A percentile compares a stretch with the other conserved stretches of the same genome.
phyloP scores from a whole-genome alignment of 1,140 invertebrate species.

The Lordiphosa collinella region DNA sequence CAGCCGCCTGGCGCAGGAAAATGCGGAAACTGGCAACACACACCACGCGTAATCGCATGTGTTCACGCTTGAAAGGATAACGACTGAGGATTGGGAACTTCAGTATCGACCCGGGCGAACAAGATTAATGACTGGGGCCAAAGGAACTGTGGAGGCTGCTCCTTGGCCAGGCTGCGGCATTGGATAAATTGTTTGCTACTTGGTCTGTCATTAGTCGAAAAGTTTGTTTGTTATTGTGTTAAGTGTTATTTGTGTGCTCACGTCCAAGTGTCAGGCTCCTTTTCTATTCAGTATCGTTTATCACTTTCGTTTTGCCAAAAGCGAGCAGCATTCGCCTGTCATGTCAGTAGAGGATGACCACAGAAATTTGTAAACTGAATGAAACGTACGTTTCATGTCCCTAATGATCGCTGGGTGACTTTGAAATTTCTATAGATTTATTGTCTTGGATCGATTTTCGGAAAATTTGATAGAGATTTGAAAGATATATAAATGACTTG shows the following conservation, averaged over 20 bases:
- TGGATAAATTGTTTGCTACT: conserved; percentile 78
- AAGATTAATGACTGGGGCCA: conserved; percentile 76
- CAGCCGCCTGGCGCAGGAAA: conserved; percentile 74
- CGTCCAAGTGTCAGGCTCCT: conserved; percentile 67
- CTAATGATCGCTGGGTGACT: conserved; percentile 55
- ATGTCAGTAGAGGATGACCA: conserved; percentile 43
- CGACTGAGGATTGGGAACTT: conserved; percentile 53
- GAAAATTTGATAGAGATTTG: not conserved
- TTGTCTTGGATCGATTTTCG: conserved; percentile 5
- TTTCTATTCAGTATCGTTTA: conserved; percentile 50
- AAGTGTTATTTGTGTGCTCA: conserved; percentile 77
- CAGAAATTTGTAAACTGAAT: conserved; percentile 25
- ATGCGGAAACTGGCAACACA: conserved; percentile 74
- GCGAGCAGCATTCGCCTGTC: conserved; percentile 54
- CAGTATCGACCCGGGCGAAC: conserved; percentile 59
- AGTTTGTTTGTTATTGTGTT: conserved; percentile 79
- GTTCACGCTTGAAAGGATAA: conserved; percentile 79
- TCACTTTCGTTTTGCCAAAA: conserved; percentile 57
- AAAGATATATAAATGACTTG: too few relatives aligned
- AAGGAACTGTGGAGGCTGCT: conserved; percentile 24
- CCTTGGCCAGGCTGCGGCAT: conserved; percentile 41
- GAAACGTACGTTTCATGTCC: conserved; percentile 27
- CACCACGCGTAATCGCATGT: conserved; percentile 77
- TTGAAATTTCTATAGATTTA: conserved; percentile 20
- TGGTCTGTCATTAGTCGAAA: conserved; percentile 79